These are phyloP conservation scores for Nycteola revayana DNA, from an alignment of 2,888 invertebrate genomes.

Conservation along the genomic window DNA sequence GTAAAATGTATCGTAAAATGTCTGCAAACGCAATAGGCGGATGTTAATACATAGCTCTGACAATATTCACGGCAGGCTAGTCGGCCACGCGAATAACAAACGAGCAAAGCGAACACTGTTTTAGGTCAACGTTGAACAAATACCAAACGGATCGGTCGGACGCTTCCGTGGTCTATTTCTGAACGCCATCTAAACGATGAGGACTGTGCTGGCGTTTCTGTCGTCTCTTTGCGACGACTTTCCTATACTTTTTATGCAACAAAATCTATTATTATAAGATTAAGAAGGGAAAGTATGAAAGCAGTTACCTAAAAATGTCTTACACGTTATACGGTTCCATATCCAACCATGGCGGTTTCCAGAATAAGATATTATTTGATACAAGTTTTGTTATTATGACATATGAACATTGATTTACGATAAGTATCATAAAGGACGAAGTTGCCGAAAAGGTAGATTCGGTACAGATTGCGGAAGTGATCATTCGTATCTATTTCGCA, in stretches of 20 bases:
- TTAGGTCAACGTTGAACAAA: conserved; percentile 82
- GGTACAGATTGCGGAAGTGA: conserved; percentile 67
- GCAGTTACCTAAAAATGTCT: too few relatives aligned
- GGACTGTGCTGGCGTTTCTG: conserved; percentile 54
- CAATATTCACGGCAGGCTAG: conserved; percentile 49
- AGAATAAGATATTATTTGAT: too few relatives aligned
- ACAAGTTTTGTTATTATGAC: too few relatives aligned
- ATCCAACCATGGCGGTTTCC: too few relatives aligned
- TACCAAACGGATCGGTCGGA: conserved; percentile 80
- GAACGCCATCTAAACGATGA: conserved; percentile 71
- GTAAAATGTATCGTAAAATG: conserved; percentile 21
- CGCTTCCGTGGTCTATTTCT: conserved; percentile 81
- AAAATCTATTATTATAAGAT: too few relatives aligned
- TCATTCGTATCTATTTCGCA: conserved; percentile 65
- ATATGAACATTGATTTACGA: too few relatives aligned
- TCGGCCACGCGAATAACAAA: conserved; percentile 75
- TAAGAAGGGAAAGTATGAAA: too few relatives aligned
- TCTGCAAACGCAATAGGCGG: conserved; percentile 24
- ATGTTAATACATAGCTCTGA: conserved; percentile 36
- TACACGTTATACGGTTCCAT: too few relatives aligned
- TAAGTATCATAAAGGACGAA: too few relatives aligned
- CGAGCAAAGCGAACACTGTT: conserved; percentile 79
- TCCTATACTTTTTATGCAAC: conserved; percentile 8
- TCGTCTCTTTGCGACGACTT: conserved; percentile 57
- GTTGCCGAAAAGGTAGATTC: too few relatives aligned